phyloP scores from a whole-genome alignment of 2,797 vertebrate species.

The Ficedula albicollis region DNA sequence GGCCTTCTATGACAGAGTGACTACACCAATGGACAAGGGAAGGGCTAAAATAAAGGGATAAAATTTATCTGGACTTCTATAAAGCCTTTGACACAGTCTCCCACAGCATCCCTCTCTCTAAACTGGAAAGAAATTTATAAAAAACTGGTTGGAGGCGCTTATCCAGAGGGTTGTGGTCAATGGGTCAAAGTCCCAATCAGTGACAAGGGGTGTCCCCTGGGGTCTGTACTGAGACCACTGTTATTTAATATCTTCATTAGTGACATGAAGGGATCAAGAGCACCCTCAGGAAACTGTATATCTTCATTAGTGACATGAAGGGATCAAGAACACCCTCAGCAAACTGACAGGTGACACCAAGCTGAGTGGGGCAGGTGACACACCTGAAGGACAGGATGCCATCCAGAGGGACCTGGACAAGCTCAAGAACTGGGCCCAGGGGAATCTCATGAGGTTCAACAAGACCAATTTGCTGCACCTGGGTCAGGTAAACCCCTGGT shows the following conservation, averaged over 20 bases:
- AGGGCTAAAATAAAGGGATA: too few species aligned
- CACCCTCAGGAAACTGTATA: too few species aligned
- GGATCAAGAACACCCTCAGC: too few species aligned
- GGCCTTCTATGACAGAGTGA: too few species aligned
- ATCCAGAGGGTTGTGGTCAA: neutral
- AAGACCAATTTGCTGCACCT: neutral
- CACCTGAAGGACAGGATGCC: neutral
- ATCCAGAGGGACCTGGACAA: neutral
- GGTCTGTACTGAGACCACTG: rapidly evolving
- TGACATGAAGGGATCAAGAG: neutral
- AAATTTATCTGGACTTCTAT: too few species aligned
- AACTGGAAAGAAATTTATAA: neutral
- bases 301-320: too few species aligned
- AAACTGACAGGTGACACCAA: neutral
- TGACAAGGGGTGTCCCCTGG: neutral
- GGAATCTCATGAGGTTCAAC: neutral
- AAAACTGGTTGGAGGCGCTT: neutral
- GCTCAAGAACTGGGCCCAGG: rapidly evolving
- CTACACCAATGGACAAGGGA: too few species aligned
- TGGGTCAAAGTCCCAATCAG: neutral
- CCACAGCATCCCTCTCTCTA: neutral
- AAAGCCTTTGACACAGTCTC: too few species aligned
- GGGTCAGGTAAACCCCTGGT: rapidly evolving
- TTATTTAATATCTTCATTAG: neutral
- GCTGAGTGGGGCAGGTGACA: neutral